Percentiles rank a stretch among this genome's conserved stretches.
Conservation (phyloP, 2,888 invertebrate genomes). For the Germaria angustata region DNA sequence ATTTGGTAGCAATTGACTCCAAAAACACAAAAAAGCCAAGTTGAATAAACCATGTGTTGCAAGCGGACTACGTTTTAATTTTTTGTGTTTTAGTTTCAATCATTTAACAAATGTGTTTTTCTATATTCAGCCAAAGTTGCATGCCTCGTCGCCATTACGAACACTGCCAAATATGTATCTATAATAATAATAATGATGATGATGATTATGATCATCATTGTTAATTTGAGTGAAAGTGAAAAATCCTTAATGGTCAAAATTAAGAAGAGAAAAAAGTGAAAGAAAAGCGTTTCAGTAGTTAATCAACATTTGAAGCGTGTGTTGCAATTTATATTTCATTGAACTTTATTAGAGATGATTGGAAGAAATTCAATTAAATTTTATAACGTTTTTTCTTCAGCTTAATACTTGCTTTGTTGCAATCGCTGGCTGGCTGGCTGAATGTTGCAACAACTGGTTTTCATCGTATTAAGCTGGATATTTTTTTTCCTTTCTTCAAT, state of each 20-base stretch:
- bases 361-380: slow-evolving; percentile 58
- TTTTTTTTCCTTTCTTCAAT: background rate
- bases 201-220: background rate
- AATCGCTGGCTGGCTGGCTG: background rate
- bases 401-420: background rate
- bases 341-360: slow-evolving; percentile 57
- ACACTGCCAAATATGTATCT: background rate
- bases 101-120: slow-evolving; percentile 9
- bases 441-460: slow-evolving; percentile 53
- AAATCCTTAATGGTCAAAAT: slow-evolving; percentile 55
- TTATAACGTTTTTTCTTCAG: background rate
- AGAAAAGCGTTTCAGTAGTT: slow-evolving; percentile 5
- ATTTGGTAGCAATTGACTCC: background rate
- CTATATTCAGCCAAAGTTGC: slow-evolving; percentile 3
- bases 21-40: background rate
- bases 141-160: slow-evolving; percentile 28
- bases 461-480: slow-evolving; percentile 42
- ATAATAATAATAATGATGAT: too few species aligned
- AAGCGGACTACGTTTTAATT: background rate
- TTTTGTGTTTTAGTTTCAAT: slow-evolving; percentile 17
- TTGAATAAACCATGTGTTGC: slow-evolving; percentile 42
- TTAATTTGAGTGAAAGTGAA: slow-evolving; percentile 55
- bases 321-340: slow-evolving; percentile 57
- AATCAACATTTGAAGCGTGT: slow-evolving; percentile 5
- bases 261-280: background rate